Percentiles rank a stretch among this genome's conserved stretches.
These are phyloP conservation scores for Ormyrus labotus DNA, from an alignment of 2,888 invertebrate genomes.

Conservation along the genomic window DNA sequence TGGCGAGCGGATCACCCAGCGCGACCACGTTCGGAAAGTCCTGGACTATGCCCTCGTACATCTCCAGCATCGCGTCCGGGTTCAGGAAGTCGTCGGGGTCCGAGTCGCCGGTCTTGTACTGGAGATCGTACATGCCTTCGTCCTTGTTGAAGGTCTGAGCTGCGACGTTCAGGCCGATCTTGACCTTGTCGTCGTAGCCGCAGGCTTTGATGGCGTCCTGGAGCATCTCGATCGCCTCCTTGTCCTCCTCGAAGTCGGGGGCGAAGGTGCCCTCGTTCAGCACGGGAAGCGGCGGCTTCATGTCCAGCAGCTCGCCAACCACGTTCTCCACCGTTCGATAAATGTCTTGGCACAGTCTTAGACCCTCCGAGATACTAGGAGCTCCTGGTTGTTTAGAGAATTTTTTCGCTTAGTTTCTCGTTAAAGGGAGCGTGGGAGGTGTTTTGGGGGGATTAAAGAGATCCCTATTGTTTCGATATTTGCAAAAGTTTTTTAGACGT, in stretches of 20 bases:
- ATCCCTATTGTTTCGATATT: too few relatives aligned
- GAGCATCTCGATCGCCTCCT: constrained; percentile 64
- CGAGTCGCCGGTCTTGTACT: constrained; percentile 69
- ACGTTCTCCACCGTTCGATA: constrained; percentile 65
- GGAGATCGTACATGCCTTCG: constrained; percentile 69
- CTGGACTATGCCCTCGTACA: constrained; percentile 64
- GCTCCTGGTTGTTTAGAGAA: constrained; percentile 63
- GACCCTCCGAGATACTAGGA: constrained; percentile 68
- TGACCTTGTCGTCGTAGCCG: constrained; percentile 68
- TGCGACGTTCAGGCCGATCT: constrained; percentile 67
- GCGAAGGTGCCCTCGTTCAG: constrained; percentile 67
- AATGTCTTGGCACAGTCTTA: constrained; percentile 69
- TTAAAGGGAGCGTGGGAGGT: neutral
- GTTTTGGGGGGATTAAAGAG: neutral
- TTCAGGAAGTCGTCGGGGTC: constrained; percentile 69
- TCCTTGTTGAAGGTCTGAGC: constrained; percentile 68
- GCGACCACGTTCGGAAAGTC: constrained; percentile 68
- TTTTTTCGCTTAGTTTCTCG: neutral
- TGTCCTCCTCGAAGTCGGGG: constrained; percentile 68
- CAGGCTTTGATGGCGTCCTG: constrained; percentile 66
- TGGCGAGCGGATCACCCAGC: constrained; percentile 71
- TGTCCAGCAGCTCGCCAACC: constrained; percentile 64
- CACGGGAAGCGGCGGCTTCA: constrained; percentile 64
- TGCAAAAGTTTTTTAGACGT: too few relatives aligned
- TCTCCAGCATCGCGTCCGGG: constrained; percentile 65